Evolutionary conservation across 2,888 invertebrate genomes (phyloP).

Genomic region (Dryococelus australis): DNA sequence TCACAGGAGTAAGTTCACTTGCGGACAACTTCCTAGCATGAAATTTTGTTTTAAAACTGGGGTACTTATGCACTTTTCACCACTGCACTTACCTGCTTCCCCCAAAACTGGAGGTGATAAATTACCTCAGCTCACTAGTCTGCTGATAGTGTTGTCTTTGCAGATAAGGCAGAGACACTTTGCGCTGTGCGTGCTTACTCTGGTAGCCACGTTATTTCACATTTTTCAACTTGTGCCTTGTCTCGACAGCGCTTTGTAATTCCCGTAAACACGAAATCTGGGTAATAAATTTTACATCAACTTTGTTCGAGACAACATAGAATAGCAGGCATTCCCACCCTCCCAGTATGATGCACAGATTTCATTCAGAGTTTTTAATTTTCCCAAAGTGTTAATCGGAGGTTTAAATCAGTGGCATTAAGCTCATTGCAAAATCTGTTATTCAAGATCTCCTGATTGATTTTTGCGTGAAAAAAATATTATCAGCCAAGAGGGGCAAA

Average conservation of each 20-base stretch:
- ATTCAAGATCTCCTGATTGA: too few species aligned
- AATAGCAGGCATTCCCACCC: too few species aligned
- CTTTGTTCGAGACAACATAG: too few species aligned
- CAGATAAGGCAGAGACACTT: neutral
- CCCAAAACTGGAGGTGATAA: neutral
- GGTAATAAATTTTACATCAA: neutral
- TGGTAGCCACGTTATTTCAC: neutral
- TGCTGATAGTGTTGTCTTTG: neutral
- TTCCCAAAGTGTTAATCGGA: too few species aligned
- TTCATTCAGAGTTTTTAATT: too few species aligned
- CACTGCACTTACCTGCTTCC: neutral
- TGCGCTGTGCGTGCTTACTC: neutral
- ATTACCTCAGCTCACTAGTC: neutral
- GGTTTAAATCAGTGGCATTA: too few species aligned
- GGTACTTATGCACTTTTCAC: neutral
- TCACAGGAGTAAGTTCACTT: too few species aligned
- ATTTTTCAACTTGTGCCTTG: neutral
- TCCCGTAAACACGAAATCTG: neutral
- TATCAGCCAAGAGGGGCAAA: too few species aligned
- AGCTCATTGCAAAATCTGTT: too few species aligned
- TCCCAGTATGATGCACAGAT: too few species aligned
- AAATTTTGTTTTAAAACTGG: neutral
- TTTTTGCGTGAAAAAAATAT: too few species aligned
- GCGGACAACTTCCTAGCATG: too few species aligned
- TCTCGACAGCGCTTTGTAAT: neutral